These are phyloP conservation scores for Trichechus manatus DNA, from an alignment of 2,113 vertebrate genomes.

Conservation along the genomic window DNA sequence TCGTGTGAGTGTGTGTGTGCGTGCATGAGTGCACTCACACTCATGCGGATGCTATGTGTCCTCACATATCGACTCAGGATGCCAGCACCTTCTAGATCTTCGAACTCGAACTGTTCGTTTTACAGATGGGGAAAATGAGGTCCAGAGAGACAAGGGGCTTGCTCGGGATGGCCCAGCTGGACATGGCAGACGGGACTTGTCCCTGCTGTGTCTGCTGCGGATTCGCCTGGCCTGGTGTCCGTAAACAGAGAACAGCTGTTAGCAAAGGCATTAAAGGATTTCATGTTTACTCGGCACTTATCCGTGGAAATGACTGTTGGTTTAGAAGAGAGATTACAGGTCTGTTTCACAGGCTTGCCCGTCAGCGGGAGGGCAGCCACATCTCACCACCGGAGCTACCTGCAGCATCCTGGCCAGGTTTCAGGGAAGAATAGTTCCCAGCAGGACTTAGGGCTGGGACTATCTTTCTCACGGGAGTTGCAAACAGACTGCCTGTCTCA, in stretches of 20 bases:
- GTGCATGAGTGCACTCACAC: fast-evolving
- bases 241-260: conserved; percentile 15
- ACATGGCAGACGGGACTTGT: fast-evolving
- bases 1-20: not conserved
- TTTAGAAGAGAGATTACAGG: not conserved
- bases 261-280: not conserved
- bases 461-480: not conserved
- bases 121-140: not conserved
- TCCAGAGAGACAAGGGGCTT: not conserved
- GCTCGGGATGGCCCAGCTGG: not conserved
- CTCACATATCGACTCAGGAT: not conserved
- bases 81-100: not conserved
- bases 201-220: not conserved
- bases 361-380: not conserved
- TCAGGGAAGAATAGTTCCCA: not conserved
- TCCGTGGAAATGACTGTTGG: not conserved
- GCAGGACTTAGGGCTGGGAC: not conserved
- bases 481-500: not conserved
- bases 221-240: not conserved
- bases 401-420: not conserved
- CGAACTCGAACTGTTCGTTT: not conserved
- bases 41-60: too few relatives aligned
- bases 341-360: not conserved
- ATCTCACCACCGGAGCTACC: fast-evolving
- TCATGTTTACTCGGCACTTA: not conserved